Base-by-base conservation (phyloP, 2,113 vertebrate genomes). In the Mustela lutreola region DNA sequence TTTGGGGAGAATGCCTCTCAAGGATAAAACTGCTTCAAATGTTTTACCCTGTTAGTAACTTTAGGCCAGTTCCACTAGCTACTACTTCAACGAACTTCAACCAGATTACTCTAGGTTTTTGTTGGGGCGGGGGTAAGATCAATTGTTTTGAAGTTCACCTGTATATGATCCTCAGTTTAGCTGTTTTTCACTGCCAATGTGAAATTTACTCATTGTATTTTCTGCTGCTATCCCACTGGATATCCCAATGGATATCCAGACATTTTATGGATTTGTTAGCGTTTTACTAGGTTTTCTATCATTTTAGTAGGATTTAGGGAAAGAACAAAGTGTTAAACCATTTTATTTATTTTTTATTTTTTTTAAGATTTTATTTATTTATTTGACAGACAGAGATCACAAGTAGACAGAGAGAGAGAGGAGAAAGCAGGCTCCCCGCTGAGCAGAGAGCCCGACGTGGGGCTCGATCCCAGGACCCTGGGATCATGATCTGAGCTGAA, bases 281-380 rank as follows among this genome's bases (percentile, higher is more conserved):
- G 36, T 70, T 90, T 96, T 81, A 91, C 48, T 62, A 5, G 22
- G 42, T 36, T 22, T 95, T 88, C 89, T 89, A 45, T 84, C 14
- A 91, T 63, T 88, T 94, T 53, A 42, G 21, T 18, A 63, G 45
- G 33, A 71, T 26, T 91, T 91, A 79, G 78, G 39, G 1, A 92
- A 79, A 84, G 28, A 76, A 56, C 36, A 88, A 36, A 10, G 39
- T 76, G 79, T 58, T 76, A 88, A 96, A 58, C 31, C 2, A 53
- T 89, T 89, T 96, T 91, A 75, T 39, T 39, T 39, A 3, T 39
- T 39, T 39, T 39, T 39, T 39, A 39, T 39, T 39, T 39, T 39
- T 39, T 39, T 39, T 39, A 39, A 39, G 39, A 39, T 39, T 39
- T 39, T 39, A 39, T 39, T 39, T 39, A 39, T 39, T 39, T 39